A percentile compares a stretch with the other conserved stretches of the same genome.
phyloP scores from a whole-genome alignment of 1,140 invertebrate species.

The Bombyx mandarina region DNA sequence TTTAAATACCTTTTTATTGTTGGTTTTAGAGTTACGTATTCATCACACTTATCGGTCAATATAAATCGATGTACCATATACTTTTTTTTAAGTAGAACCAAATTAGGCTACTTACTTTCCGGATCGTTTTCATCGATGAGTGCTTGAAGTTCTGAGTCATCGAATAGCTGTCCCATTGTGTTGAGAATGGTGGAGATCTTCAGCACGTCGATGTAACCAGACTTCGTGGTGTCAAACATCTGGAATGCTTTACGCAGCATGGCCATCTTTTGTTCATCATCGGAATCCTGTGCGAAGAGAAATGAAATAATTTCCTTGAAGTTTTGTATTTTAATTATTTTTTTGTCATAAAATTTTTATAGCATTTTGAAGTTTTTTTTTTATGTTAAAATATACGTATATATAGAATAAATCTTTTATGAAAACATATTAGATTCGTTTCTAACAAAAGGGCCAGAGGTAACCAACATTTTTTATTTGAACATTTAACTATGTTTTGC shows the following conservation, averaged over 20 bases:
- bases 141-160: constrained; percentile 86
- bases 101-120: constrained; percentile 72
- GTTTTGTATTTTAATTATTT: constrained; percentile 6
- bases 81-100: too few relatives aligned
- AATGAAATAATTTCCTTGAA: background rate
- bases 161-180: constrained; percentile 93
- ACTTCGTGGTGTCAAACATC: constrained; percentile 94
- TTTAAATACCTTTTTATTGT: too few relatives aligned
- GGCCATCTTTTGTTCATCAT: constrained; percentile 87
- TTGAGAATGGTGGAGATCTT: constrained; percentile 94
- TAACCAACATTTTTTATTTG: background rate
- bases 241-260: constrained; percentile 94
- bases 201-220: constrained; percentile 89
- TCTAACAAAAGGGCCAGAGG: too few relatives aligned
- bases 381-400: too few relatives aligned
- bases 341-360: background rate
- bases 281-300: constrained; percentile 70
- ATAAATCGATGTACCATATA: too few relatives aligned
- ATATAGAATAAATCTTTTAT: background rate
- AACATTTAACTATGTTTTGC: background rate
- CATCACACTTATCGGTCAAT: too few relatives aligned
- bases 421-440: too few relatives aligned
- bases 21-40: too few relatives aligned
- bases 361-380: background rate
- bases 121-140: constrained; percentile 89